Evolutionary conservation across 2,888 invertebrate genomes (phyloP).

Genomic region (Sceliomorpha sp.): DNA sequence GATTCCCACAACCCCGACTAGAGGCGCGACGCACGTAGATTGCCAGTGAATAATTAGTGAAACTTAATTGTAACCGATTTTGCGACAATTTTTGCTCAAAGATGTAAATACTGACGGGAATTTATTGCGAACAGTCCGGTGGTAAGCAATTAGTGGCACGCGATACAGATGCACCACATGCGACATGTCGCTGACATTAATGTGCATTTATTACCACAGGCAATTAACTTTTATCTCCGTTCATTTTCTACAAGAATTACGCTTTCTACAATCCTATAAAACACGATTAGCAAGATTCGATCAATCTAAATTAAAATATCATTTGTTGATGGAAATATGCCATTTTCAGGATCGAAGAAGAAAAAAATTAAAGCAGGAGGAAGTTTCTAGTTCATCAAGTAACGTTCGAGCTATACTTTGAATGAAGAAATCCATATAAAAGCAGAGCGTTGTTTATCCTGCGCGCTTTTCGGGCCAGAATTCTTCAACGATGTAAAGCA

Average conservation of each 20-base stretch:
- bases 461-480: too few species aligned
- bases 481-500: too few species aligned
- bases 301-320: too few species aligned
- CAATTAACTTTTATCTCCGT: constrained; percentile 6
- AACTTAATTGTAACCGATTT: constrained; percentile 26
- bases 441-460: too few species aligned
- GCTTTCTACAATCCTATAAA: too few species aligned
- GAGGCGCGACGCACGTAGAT: neutral
- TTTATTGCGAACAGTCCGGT: constrained; percentile 37
- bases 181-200: constrained; percentile 31
- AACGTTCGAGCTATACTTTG: too few species aligned
- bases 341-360: too few species aligned
- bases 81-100: constrained; percentile 19
- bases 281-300: too few species aligned
- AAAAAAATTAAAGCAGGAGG: too few species aligned
- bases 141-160: constrained; percentile 41
- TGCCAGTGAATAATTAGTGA: constrained; percentile 33
- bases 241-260: neutral
- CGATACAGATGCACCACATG: constrained; percentile 35
- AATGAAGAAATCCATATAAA: too few species aligned
- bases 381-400: too few species aligned
- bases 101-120: constrained; percentile 41
- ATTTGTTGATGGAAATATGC: too few species aligned
- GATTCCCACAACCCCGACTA: constrained; percentile 6
- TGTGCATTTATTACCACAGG: constrained; percentile 24